phyloP scores from a whole-genome alignment of 2,797 vertebrate species.

The Brotula barbata region DNA sequence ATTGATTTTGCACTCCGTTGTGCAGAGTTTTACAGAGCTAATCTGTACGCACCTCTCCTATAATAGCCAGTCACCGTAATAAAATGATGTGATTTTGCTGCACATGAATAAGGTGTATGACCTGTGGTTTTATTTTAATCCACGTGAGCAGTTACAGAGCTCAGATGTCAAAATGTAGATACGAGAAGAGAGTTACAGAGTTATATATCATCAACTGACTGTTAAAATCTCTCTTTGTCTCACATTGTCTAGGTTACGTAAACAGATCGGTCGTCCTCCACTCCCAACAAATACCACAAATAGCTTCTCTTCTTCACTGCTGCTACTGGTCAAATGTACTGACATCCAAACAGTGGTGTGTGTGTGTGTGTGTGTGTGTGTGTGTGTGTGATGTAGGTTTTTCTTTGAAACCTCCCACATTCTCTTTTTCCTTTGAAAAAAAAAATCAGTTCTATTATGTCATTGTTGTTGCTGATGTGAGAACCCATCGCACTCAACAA shows the following conservation, averaged over 20 bases:
- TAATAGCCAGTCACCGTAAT: constrained; percentile 34
- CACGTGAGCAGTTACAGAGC: constrained; percentile 1
- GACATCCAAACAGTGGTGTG: constrained; percentile 37
- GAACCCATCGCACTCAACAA: constrained; percentile 36
- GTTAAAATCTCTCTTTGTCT: too few species aligned
- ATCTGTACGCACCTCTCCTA: constrained; percentile 33
- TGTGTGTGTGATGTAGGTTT: constrained; percentile 30
- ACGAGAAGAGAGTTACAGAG: too few species aligned
- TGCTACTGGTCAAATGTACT: constrained; percentile 53
- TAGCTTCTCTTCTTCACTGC: constrained; percentile 29
- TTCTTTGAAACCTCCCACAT: constrained; percentile 52
- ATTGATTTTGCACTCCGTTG: constrained; percentile 72
- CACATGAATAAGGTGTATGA: constrained; percentile 7
- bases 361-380: too few species aligned
- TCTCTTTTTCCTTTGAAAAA: constrained; percentile 31
- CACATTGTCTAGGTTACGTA: constrained; percentile 16
- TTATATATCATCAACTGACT: too few species aligned
- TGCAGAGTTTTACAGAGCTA: constrained; percentile 57
- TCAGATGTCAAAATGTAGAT: too few species aligned
- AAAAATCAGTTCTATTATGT: constrained; percentile 51
- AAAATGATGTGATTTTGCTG: constrained; percentile 28
- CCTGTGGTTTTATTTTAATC: too few species aligned
- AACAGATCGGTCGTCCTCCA: constrained; percentile 50
- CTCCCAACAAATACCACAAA: constrained; percentile 52
- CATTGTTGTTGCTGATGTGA: constrained; percentile 43